These are phyloP conservation scores for Melanotaenia boesemani DNA, from an alignment of 2,797 vertebrate species.

Conservation along the genomic window DNA sequence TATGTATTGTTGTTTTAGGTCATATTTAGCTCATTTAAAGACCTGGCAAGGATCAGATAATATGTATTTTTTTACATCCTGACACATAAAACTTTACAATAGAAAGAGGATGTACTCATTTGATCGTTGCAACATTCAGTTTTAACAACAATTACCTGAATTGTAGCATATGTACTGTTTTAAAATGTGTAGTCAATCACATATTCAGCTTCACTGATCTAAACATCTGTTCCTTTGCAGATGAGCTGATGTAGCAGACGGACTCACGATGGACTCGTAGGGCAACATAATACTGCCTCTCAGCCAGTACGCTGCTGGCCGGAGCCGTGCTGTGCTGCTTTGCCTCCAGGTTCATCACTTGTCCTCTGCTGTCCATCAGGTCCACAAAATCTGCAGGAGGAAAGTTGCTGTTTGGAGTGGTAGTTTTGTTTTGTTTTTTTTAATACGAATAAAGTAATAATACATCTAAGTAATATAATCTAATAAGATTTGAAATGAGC, in stretches of 20 bases:
- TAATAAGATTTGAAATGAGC: too few species aligned
- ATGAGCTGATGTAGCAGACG: neutral
- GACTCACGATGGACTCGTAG: constrained; percentile 75
- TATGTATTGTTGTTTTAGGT: too few species aligned
- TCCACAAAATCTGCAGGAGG: constrained; percentile 71
- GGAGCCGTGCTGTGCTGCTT: constrained; percentile 64
- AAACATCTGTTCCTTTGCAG: neutral
- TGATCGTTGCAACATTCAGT: too few species aligned
- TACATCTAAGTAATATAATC: neutral
- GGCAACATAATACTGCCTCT: constrained; percentile 74
- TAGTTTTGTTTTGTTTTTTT: neutral
- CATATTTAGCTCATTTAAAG: neutral
- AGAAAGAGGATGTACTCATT: too few species aligned
- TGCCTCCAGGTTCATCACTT: constrained; percentile 70
- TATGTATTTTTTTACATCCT: too few species aligned
- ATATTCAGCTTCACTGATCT: neutral
- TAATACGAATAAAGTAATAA: neutral
- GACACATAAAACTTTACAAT: too few species aligned
- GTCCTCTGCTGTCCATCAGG: constrained; percentile 75
- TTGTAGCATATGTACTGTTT: too few species aligned
- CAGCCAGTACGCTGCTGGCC: constrained; percentile 70
- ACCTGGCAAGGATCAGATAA: too few species aligned
- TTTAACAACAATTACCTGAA: too few species aligned
- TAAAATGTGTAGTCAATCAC: too few species aligned
- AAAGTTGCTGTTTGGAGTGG: neutral